Evolutionary conservation across 1,140 invertebrate genomes (phyloP).

Genomic region (Aphelinus certus): DNA sequence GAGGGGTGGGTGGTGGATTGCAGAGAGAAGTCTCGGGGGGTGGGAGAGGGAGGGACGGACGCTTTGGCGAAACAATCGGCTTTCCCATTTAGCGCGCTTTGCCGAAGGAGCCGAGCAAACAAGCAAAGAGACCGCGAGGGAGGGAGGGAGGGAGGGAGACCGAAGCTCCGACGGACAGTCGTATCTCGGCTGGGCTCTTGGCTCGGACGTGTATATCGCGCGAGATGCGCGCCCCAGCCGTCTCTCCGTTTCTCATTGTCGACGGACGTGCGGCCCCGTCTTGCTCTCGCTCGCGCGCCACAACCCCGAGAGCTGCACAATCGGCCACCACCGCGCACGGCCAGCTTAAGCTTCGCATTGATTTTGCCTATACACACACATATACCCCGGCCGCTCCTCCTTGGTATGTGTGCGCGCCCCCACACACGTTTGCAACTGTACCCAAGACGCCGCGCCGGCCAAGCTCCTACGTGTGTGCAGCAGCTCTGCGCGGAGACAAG

Average conservation of each 20-base stretch:
- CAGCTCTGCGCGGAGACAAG: too few species aligned
- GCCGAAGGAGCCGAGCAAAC: slow-evolving; percentile 12
- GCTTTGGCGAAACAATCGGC: slow-evolving; percentile 21
- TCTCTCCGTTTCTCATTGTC: slow-evolving; percentile 3
- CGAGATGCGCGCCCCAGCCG: too few species aligned
- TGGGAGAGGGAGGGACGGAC: neutral
- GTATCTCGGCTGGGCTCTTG: slow-evolving; percentile 34
- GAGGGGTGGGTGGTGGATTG: too few species aligned
- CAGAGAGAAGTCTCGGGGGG: too few species aligned
- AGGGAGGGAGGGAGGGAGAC: neutral
- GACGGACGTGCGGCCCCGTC: neutral
- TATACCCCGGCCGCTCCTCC: neutral
- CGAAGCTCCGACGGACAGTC: slow-evolving; percentile 36
- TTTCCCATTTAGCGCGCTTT: slow-evolving; percentile 17
- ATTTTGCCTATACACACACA: slow-evolving; percentile 53
- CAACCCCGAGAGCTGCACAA: neutral
- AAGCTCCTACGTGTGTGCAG: too few species aligned
- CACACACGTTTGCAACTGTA: too few species aligned
- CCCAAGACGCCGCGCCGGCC: too few species aligned
- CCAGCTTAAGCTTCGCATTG: slow-evolving; percentile 54
- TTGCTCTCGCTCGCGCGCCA: slow-evolving; percentile 14
- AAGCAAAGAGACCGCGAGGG: slow-evolving; percentile 18
- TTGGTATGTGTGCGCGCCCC: neutral
- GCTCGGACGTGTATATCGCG: neutral
- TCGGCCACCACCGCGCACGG: slow-evolving; percentile 50